Conservation (phyloP, 2,113 vertebrate species). For the Charina bottae region DNA sequence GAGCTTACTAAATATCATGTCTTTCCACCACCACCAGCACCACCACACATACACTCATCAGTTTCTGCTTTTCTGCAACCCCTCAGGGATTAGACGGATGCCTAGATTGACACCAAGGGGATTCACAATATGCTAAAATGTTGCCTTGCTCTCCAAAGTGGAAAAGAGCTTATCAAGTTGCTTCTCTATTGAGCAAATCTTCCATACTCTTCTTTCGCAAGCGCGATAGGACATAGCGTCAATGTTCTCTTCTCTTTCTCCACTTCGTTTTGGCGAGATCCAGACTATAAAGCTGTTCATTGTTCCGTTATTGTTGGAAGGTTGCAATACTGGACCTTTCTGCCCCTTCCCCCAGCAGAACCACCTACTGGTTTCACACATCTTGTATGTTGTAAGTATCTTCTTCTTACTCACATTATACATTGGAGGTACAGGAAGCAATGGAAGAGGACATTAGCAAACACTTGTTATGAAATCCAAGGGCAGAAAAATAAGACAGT, state of each 20-base stretch:
- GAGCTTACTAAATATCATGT: background rate
- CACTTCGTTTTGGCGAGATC: slow-evolving; percentile 28
- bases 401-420: background rate
- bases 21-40: too few species aligned
- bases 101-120: slow-evolving; percentile 3
- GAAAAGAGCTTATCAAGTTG: background rate
- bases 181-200: slow-evolving; percentile 23
- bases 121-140: background rate
- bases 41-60: rapidly evolving
- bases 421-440: slow-evolving; percentile 6
- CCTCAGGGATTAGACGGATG: background rate
- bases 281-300: slow-evolving; percentile 39
- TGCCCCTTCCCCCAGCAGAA: slow-evolving; percentile 41
- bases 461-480: background rate
- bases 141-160: background rate
- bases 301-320: slow-evolving; percentile 39
- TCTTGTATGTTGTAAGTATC: background rate
- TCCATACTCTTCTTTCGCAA: background rate
- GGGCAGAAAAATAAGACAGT: background rate
- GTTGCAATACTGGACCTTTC: slow-evolving; percentile 8
- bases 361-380: rapidly evolving
- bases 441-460: slow-evolving; percentile 35
- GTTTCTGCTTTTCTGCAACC: background rate
- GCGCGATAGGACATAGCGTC: slow-evolving; percentile 40
- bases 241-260: slow-evolving; percentile 47